Evolutionary conservation across 1,140 invertebrate species (phyloP).

Genomic region (Philotrypesis tridentata): DNA sequence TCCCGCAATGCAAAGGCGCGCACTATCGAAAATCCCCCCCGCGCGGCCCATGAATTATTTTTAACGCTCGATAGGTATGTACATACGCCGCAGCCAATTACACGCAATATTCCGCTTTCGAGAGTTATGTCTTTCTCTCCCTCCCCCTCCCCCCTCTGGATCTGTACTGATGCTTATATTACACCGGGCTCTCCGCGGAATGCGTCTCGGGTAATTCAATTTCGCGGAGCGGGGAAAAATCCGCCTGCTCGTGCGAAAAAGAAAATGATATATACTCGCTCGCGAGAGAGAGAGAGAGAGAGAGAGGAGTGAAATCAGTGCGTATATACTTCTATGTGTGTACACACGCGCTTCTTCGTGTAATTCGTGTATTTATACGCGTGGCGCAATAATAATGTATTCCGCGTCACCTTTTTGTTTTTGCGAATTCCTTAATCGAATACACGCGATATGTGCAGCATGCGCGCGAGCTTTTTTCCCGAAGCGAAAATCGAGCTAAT

Average conservation of each 20-base stretch:
- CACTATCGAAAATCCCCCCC: not conserved
- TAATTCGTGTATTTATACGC: slow-evolving; percentile 4
- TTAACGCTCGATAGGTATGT: not conserved
- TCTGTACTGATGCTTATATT: not conserved
- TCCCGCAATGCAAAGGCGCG: not conserved
- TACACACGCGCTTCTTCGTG: not conserved
- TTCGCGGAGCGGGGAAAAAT: not conserved
- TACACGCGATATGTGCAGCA: too few species aligned
- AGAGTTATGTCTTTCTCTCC: not conserved
- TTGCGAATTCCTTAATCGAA: too few species aligned
- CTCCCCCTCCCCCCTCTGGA: too few species aligned
- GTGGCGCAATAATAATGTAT: too few species aligned
- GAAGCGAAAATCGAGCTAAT: not conserved
- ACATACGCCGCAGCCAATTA: slow-evolving; percentile 15
- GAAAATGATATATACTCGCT: not conserved
- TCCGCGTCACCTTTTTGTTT: too few species aligned
- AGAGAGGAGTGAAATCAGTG: slow-evolving; percentile 1
- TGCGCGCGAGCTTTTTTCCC: too few species aligned
- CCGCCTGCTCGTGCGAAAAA: too few species aligned
- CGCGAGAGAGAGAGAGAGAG: too few species aligned
- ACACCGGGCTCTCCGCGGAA: not conserved
- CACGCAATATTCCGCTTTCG: not conserved
- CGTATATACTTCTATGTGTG: not conserved
- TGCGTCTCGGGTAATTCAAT: slow-evolving; percentile 3
- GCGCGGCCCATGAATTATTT: not conserved